Evolutionary conservation across 1,140 invertebrate species (phyloP).

Genomic region (Portunus trituberculatus): DNA sequence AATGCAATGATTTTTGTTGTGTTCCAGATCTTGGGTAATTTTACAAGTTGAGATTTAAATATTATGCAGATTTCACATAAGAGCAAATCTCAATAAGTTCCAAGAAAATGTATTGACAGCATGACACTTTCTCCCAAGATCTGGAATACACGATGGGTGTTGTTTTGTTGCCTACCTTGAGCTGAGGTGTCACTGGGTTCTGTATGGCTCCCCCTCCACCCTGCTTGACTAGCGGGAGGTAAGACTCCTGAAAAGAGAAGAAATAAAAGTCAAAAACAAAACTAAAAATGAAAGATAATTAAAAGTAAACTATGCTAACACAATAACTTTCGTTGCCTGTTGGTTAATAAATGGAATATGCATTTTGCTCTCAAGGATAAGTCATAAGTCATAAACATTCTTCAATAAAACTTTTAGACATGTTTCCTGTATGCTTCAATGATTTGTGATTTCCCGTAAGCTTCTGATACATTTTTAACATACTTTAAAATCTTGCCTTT

Average conservation of each 20-base stretch:
- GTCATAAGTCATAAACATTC: too few species aligned
- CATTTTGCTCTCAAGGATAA: too few species aligned
- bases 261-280: too few species aligned
- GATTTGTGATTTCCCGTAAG: too few species aligned
- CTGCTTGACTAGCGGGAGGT: conserved; percentile 75
- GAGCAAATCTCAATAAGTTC: background rate
- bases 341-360: too few species aligned
- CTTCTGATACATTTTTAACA: too few species aligned
- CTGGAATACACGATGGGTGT: conserved; percentile 43
- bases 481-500: too few species aligned
- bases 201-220: conserved; percentile 73
- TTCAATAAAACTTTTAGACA: too few species aligned
- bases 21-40: conserved; percentile 66
- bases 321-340: too few species aligned
- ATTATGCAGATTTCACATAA: background rate
- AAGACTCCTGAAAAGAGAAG: conserved; percentile 68
- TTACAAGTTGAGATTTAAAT: background rate
- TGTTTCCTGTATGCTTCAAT: too few species aligned
- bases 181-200: conserved; percentile 75
- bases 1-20: conserved; percentile 62
- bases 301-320: too few species aligned
- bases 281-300: background rate
- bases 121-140: conserved; percentile 45
- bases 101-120: background rate
- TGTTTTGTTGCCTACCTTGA: conserved; percentile 68